Evolutionary conservation across 2,113 vertebrate genomes (phyloP).

Genomic region (Muscicapa adusta): DNA sequence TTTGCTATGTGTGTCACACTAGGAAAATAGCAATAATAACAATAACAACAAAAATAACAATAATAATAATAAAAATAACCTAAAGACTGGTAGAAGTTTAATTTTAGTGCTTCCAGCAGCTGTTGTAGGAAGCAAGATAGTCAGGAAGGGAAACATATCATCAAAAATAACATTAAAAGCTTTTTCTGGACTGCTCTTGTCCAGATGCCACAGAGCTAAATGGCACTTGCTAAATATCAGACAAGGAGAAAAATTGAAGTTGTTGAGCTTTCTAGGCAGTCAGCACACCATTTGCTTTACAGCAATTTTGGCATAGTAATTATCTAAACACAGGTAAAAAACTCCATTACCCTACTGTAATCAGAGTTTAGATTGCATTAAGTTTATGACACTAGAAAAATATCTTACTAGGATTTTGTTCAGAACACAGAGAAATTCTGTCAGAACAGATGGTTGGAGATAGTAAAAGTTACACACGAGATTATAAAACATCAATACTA

Average conservation of each 20-base stretch:
- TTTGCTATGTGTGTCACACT: background rate
- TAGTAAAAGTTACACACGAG: background rate
- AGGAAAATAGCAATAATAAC: background rate
- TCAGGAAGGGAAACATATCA: background rate
- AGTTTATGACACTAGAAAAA: conserved; percentile 15
- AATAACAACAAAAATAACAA: background rate
- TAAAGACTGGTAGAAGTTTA: background rate
- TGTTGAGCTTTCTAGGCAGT: background rate
- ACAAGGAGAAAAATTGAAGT: background rate
- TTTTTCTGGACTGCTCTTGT: conserved; percentile 12
- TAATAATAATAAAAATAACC: background rate
- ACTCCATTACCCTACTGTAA: background rate
- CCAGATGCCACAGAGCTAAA: conserved; percentile 23
- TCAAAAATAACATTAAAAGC: conserved; percentile 10
- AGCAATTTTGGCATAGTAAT: background rate
- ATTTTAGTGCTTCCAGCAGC: conserved; percentile 21
- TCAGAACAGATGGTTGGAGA: conserved; percentile 40
- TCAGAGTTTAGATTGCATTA: background rate
- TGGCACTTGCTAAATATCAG: conserved; percentile 18
- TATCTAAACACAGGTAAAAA: conserved; percentile 27
- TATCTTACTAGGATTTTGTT: conserved; percentile 11
- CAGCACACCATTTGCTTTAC: conserved; percentile 8
- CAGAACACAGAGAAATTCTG: background rate
- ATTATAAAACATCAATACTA: background rate
- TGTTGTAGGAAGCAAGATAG: background rate